Evolutionary conservation across 1,140 invertebrate genomes (phyloP), one percentile per base, ranked within the genome.

Genomic region (Drosophila azteca): DNA sequence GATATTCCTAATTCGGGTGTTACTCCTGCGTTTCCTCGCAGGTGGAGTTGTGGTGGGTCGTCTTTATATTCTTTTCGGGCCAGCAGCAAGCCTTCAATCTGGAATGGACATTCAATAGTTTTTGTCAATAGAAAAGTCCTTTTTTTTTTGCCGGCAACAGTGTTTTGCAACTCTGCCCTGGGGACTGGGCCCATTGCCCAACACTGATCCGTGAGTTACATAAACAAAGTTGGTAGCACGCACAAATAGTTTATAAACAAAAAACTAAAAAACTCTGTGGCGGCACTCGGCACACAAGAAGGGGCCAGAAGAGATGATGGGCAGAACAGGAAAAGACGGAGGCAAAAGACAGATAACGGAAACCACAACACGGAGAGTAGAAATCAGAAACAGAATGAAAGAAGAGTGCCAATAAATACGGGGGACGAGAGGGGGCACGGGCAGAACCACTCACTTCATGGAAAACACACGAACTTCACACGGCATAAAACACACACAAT

Each of bases 401-500:
- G 8, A 60, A 17, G 49, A 20, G 35, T 43, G 46, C 35, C 31
- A 31, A 31, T 31, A 31, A 31, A 31, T 2, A 9, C 29, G 50
- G 50, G 7, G 8, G 35, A 31, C 20, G 9, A 31, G 6, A 8
- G 0, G 8, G 9, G 31, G 9, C 31, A 35, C 31, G 9, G 31
- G 9, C 31, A 35, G 9, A 3, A 9, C 31, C 31, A 35, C 31
- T 11, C 31, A 35, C 9, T 11, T 9, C 9, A 39, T 4, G 11
- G 35, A 43, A 17, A 62, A 41, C 35, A 26, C 41, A 46, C 35
- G 41, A 43, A 52, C 29, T 29, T 52, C 65, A 51, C 57, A 54
- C 57, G 62, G 20, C 13, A 43, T 43, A 71, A 55, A 73, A 64
- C 54, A 63, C 69, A 63, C 62, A 50, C 50, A 73, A 73, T 73